A percentile compares a stretch with the other conserved stretches of the same genome.
Evolutionary conservation across 2,888 invertebrate species (phyloP).

Genomic region (Stenodema calcarata): DNA sequence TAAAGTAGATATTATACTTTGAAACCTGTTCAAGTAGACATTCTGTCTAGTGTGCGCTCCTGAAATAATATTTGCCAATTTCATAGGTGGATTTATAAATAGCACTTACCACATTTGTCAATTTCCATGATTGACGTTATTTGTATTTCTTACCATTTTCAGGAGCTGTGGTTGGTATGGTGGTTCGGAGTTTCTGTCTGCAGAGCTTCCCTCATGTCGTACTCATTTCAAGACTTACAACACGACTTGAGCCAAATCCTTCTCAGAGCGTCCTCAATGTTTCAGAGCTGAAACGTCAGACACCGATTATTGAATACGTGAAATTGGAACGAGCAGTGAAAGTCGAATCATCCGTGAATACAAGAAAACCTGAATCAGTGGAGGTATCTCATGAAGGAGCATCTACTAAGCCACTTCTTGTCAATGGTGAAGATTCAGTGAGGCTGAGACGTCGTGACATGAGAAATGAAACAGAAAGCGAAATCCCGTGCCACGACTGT

Average conservation of each 20-base stretch:
- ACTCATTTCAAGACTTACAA: not conserved
- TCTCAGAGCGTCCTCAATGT: not conserved
- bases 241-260: not conserved
- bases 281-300: no score
- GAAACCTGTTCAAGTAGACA: no score
- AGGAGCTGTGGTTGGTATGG: not conserved
- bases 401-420: no score
- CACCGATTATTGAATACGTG: no score
- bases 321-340: no score
- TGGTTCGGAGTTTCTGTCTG: not conserved
- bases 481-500: not conserved
- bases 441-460: not conserved
- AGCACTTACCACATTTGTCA: not conserved
- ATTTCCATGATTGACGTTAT: not conserved
- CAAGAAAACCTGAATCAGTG: no score
- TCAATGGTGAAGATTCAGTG: not conserved
- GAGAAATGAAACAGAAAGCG: not conserved
- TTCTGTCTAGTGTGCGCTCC: no score
- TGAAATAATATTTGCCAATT: no score
- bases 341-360: no score
- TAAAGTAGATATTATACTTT: no score
- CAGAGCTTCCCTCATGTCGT: not conserved
- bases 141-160: not conserved
- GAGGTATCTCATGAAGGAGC: no score
- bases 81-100: not conserved